A percentile compares a stretch with the other conserved stretches of the same genome.
Conservation (phyloP, 2,113 vertebrate genomes). For the Sinocyclocheilus anophthalmus region DNA sequence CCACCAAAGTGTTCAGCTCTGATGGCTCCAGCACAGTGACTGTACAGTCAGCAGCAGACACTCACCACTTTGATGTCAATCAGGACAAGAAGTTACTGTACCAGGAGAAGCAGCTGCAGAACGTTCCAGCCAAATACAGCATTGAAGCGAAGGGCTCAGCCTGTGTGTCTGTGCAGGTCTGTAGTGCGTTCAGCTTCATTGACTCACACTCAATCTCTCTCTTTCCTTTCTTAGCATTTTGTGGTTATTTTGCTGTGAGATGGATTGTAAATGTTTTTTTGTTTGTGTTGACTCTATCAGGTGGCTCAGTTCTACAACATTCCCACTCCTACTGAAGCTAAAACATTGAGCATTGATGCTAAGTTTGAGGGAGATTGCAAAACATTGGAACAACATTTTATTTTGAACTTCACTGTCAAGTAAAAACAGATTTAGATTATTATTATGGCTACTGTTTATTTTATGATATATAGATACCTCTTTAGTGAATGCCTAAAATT, state of each 20-base stretch:
- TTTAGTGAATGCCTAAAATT: too few relatives aligned
- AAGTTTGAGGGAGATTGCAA: conserved; percentile 40
- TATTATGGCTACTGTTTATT: background rate
- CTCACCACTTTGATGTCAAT: conserved; percentile 75
- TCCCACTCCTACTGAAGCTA: conserved; percentile 58
- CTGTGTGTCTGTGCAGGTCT: conserved; percentile 79
- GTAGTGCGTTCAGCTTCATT: background rate
- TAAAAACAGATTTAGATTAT: background rate
- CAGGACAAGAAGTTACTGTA: conserved; percentile 81
- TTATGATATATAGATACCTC: background rate
- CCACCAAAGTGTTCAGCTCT: conserved; percentile 51
- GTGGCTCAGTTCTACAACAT: conserved; percentile 68
- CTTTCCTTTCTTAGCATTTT: background rate
- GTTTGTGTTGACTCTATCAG: conserved; percentile 47
- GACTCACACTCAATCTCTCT: background rate
- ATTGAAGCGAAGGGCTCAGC: conserved; percentile 66
- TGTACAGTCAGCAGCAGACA: conserved; percentile 54
- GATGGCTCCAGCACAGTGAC: conserved; percentile 50
- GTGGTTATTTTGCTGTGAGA: too few relatives aligned
- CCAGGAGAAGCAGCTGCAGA: conserved; percentile 73
- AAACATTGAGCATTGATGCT: conserved; percentile 53
- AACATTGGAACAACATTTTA: background rate
- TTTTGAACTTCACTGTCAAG: background rate
- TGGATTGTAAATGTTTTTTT: background rate
- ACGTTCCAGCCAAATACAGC: conserved; percentile 72